Conservation (phyloP, 2,797 vertebrate genomes). For the Choloepus didactylus region DNA sequence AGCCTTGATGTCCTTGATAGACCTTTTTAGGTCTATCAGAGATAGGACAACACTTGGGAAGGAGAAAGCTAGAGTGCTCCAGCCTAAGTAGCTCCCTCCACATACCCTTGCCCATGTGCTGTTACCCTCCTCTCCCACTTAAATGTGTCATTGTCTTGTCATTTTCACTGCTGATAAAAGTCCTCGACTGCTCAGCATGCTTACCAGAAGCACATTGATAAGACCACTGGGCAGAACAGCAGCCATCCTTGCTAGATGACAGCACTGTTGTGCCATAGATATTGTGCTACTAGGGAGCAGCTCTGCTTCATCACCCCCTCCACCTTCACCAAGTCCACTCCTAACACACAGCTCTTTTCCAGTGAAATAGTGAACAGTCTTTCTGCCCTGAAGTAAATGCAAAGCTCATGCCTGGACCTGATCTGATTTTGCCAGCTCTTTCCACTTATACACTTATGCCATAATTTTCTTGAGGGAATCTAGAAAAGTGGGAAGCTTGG, state of each 20-base stretch:
- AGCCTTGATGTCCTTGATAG: neutral
- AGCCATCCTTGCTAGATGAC: neutral
- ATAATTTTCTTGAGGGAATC: neutral
- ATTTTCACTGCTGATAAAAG: neutral
- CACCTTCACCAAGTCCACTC: neutral
- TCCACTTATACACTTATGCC: neutral
- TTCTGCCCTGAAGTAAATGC: neutral
- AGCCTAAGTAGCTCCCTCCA: too few relatives aligned
- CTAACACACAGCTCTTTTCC: neutral
- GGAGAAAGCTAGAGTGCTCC: neutral
- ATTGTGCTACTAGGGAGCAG: accelerated
- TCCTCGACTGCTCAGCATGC: neutral
- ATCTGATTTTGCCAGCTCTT: neutral
- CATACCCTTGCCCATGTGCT: accelerated
- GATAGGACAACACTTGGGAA: neutral
- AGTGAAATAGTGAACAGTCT: neutral
- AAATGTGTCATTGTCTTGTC: neutral
- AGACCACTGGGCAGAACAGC: neutral
- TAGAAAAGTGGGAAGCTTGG: neutral
- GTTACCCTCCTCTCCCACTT: neutral
- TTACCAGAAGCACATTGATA: neutral
- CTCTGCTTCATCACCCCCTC: neutral
- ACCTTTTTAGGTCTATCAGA: neutral
- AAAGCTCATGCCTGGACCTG: neutral
- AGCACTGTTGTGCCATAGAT: accelerated